phyloP scores from a whole-genome alignment of 2,888 invertebrate species.

The Cephonodes hylas region DNA sequence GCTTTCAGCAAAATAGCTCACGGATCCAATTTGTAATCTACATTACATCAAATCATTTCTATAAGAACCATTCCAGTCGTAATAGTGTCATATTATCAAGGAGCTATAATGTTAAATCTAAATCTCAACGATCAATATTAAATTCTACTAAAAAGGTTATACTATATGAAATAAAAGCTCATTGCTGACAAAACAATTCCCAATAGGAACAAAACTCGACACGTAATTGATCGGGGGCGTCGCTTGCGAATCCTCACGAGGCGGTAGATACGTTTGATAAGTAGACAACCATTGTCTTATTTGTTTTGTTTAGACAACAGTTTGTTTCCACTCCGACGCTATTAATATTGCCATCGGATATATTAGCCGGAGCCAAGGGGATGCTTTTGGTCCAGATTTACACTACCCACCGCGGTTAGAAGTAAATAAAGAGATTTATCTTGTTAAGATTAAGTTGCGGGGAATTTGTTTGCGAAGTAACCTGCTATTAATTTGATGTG shows the following conservation, averaged over 20 bases:
- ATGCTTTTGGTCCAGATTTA: not conserved
- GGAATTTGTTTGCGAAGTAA: constrained; percentile 1
- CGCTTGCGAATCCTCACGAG: constrained; percentile 25
- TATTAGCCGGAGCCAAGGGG: constrained; percentile 1
- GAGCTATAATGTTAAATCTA: too few species aligned
- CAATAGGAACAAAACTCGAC: constrained; percentile 14
- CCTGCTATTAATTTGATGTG: too few species aligned
- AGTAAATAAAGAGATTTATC: constrained; percentile 33
- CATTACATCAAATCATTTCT: too few species aligned
- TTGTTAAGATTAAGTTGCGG: constrained; percentile 14
- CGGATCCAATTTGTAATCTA: too few species aligned
- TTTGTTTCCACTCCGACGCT: constrained; percentile 53
- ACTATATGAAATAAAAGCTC: not conserved
- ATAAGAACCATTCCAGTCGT: too few species aligned
- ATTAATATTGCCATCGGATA: constrained; percentile 62
- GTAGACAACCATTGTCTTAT: constrained; percentile 59
- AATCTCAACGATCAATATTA: too few species aligned
- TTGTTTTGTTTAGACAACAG: constrained; percentile 62
- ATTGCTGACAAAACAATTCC: not conserved
- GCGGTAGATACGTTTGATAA: constrained; percentile 52
- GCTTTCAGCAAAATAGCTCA: too few species aligned
- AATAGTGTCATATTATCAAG: too few species aligned
- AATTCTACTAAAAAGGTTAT: too few species aligned
- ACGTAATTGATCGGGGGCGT: constrained; percentile 41
- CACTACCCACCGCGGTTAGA: constrained; percentile 18